Conservation (phyloP, 2,888 invertebrate species). For the Stramonita haemastoma region DNA sequence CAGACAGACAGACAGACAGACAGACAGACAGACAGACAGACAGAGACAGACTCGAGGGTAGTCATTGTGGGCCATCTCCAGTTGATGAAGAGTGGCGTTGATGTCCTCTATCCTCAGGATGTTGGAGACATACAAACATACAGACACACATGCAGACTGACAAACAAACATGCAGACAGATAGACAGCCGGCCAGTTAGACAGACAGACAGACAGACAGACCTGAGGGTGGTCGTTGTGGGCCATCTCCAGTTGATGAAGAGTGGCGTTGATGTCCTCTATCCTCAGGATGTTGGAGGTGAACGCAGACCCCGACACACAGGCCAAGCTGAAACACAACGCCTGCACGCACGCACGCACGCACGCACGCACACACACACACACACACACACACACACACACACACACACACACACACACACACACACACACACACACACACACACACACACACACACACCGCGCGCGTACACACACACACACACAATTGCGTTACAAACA, state of each 20-base stretch:
- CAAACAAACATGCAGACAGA: background rate
- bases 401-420: background rate
- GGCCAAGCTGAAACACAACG: conserved; percentile 56
- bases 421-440: background rate
- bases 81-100: conserved; percentile 49
- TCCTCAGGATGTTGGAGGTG: conserved; percentile 56
- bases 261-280: conserved; percentile 51
- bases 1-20: background rate
- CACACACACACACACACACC: background rate
- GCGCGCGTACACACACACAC: background rate
- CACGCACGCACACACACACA: conserved; percentile 27
- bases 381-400: conserved; percentile 9
- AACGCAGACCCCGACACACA: conserved; percentile 59
- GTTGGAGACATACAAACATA: background rate
- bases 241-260: conserved; percentile 51
- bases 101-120: conserved; percentile 50
- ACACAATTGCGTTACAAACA: background rate
- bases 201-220: conserved; percentile 39
- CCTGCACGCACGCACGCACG: conserved; percentile 46
- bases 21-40: background rate
- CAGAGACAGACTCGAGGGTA: conserved; percentile 55
- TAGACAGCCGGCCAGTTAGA: background rate
- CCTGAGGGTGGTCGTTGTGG: conserved; percentile 55
- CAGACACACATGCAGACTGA: conserved; percentile 15
- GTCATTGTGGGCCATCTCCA: conserved; percentile 49